phyloP scores from a whole-genome alignment of 2,797 vertebrate genomes.

The Pagetopsis macropterus region DNA sequence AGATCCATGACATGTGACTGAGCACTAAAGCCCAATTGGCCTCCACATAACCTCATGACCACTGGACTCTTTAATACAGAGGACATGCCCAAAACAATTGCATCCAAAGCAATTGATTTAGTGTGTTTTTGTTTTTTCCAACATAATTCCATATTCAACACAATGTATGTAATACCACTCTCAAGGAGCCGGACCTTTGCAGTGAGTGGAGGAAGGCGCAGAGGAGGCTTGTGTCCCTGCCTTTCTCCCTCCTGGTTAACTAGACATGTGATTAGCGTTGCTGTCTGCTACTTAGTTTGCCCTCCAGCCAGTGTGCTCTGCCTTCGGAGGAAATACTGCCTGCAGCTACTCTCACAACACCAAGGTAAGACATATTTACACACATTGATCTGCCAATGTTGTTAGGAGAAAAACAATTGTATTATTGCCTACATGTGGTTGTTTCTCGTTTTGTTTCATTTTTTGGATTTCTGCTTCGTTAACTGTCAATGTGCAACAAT shows the following conservation, averaged over 20 bases:
- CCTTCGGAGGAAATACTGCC: conserved; percentile 54
- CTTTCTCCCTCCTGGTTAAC: conserved; percentile 70
- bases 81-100: background rate
- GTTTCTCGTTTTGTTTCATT: background rate
- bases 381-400: background rate
- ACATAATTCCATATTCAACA: background rate
- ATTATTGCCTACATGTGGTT: background rate
- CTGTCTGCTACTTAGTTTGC: conserved; percentile 64
- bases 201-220: conserved; percentile 52
- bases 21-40: conserved; percentile 22
- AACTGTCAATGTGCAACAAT: background rate
- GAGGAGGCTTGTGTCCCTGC: conserved; percentile 50
- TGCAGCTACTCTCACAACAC: conserved; percentile 30
- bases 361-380: conserved; percentile 52
- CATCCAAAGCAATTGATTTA: background rate
- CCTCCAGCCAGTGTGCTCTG: conserved; percentile 59
- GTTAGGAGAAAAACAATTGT: background rate
- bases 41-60: conserved; percentile 34
- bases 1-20: conserved; percentile 44
- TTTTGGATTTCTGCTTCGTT: background rate
- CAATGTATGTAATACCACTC: background rate
- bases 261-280: conserved; percentile 77
- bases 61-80: conserved; percentile 13
- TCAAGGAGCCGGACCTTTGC: conserved; percentile 24
- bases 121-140: background rate